Base-by-base conservation (phyloP, 2,888 invertebrate genomes). In the Meliscaeva auricollis region DNA sequence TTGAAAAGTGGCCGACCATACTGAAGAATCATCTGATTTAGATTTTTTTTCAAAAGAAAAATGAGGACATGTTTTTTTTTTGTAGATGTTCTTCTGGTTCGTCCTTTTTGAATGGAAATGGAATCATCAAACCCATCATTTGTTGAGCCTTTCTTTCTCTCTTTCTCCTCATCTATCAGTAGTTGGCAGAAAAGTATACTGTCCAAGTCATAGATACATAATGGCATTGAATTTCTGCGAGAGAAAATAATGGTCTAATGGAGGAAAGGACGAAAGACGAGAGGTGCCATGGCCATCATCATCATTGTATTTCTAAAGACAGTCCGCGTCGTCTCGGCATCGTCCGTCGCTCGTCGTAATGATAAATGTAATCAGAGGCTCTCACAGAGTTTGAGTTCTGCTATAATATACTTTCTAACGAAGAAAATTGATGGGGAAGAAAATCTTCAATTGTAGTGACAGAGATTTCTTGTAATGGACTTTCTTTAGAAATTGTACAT, bases 211-310 rank as follows among this genome's bases (percentile, higher is more conserved):
- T 22, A 35, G 56, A 56, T 38, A 46, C 35, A 68, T 56, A 20
- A 60, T 77, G 69, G 30, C 69, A 69, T 69, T 52, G 69, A 64
- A 58, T 69, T 76, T 75, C 20, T 52, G 41, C 13, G 15, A 52
- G 15, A 52, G 46, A 58, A 15, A 69, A 26, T 26, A 35, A 58
- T 72, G 3, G 3, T 41, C 41, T 44, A 48, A 72, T 58, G 58
- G 70, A 54, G 35, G 9, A 56, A 32, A 46, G 41, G 73, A 30
- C 17, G 32, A 41, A 9, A 13, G 41, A 41, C 41, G 48, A 8
- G 48, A 8, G 15, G 13, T 38, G 38, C 38, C 20, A n/a, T 22
- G n/a, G n/a, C n/a, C n/a, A 26, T 26, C 26, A 26, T 26, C 26
- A 26, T 26, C 26, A 4, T 26, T 3, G 44, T 26, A n/a, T 17